Evolutionary conservation across 64 coral and sea anemone species (phyloP), one percentile per base, ranked within the genome.

Genomic region (Dendronephthya gigantea): DNA sequence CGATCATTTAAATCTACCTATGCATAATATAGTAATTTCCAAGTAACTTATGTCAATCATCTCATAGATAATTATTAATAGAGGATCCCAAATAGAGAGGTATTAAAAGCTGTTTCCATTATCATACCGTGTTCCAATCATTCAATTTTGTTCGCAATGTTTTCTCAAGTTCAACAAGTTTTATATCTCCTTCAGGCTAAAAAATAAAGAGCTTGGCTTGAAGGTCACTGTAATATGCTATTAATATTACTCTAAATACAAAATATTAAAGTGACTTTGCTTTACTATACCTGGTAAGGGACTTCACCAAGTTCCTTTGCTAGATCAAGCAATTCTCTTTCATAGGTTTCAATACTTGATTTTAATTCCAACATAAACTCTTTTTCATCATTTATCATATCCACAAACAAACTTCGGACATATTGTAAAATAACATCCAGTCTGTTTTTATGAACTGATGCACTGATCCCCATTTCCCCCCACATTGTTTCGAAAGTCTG

Each of bases 401-500:
- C 72, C 4, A 36, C 36, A 79, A 79, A 79, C 72, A 79, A 79
- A 35, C 36, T 39, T 14, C 72, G 72, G 72, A 79, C 72, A 79
- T 79, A 79, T 29, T 79, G 72, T 29, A 79, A 29, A 33, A 79
- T 79, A 34, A 79, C 72, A 15, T 79, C 36, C 72, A 79, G 17
- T 79, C 72, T 79, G 72, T 79, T 39, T 35, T 79, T 79, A 79
- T 79, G 72, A 79, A 79, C 72, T 33, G 72, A 79, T 79, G 72
- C 16, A 39, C 72, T 79, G 15, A 79, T 79, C 9, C 72, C 72
- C 72, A 79, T 79, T 19, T 79, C 72, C 15, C 7, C 36, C 72
- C 72, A 79, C 30, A 79, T 79, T 12, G 30, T 79, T 19, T 79
- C 72, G 36, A 79, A 79, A 36, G 32, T 79, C 37, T 79, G 27